Percentiles rank a stretch among this genome's conserved stretches.
phyloP scores from a whole-genome alignment of 1,140 invertebrate species.

The Nephila pilipes region DNA sequence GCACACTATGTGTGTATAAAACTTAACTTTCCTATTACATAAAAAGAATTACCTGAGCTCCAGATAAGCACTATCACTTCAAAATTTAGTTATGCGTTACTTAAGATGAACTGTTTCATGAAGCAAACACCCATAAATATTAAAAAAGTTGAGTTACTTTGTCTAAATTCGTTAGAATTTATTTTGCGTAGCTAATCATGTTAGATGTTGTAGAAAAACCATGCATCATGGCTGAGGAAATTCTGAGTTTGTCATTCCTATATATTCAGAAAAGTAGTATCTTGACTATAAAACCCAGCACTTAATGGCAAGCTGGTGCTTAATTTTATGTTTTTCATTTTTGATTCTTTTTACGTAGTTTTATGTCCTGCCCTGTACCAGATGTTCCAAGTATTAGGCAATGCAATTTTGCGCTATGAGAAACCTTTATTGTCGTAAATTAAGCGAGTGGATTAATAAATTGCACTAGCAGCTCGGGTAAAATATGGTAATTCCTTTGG shows the following conservation, averaged over 20 bases:
- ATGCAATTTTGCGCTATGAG: slow-evolving; percentile 1
- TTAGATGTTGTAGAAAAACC: neutral
- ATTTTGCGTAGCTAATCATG: neutral
- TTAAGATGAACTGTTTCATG: no score
- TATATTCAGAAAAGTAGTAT: neutral
- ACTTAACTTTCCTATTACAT: no score
- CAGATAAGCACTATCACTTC: no score
- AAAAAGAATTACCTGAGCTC: no score
- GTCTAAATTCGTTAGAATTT: neutral
- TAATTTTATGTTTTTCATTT: slow-evolving; percentile 1
- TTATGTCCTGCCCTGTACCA: slow-evolving; percentile 47
- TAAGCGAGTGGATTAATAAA: slow-evolving; percentile 35
- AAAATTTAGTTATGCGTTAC: no score
- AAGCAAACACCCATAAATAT: no score
- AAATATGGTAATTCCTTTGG: slow-evolving; percentile 37
- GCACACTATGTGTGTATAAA: no score
- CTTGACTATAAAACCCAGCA: neutral
- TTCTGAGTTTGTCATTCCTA: neutral
- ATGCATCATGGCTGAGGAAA: no score
- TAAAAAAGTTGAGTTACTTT: neutral
- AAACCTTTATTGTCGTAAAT: slow-evolving; percentile 33
- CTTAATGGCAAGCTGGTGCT: neutral
- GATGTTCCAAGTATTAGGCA: slow-evolving; percentile 32
- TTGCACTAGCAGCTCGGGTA: slow-evolving; percentile 12
- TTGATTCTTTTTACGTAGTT: slow-evolving; percentile 41